Evolutionary conservation across 2,888 invertebrate species (phyloP).

Genomic region (Priocnemis perturbator): DNA sequence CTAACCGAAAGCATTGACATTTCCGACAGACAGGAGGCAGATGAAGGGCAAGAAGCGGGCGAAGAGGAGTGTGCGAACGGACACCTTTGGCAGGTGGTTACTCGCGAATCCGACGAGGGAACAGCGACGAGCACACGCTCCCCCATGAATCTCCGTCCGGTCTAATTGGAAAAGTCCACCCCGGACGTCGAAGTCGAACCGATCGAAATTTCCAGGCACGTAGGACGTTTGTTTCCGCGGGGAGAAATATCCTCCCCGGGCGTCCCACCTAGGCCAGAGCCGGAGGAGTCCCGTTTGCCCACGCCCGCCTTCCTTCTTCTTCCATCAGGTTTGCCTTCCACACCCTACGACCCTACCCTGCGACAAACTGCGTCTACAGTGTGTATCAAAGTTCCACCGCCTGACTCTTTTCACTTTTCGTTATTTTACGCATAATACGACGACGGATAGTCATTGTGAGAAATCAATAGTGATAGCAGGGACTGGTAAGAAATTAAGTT

Average conservation of each 20-base stretch:
- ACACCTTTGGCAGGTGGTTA: constrained; percentile 5
- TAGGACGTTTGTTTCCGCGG: constrained; percentile 57
- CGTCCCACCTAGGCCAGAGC: not conserved
- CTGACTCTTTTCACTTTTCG: too few relatives aligned
- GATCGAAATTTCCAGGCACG: constrained; percentile 58
- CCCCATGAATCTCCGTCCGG: constrained; percentile 59
- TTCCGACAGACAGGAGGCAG: too few relatives aligned
- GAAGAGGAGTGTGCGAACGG: constrained; percentile 1
- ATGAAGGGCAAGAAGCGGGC: constrained; percentile 24
- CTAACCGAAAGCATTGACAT: too few relatives aligned
- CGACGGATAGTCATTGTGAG: too few relatives aligned
- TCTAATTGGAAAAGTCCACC: constrained; percentile 65
- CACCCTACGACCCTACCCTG: too few relatives aligned
- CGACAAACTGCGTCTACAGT: too few relatives aligned
- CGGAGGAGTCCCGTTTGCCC: not conserved
- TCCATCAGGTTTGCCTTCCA: not conserved
- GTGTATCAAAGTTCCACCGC: too few relatives aligned
- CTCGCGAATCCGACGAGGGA: constrained; percentile 14
- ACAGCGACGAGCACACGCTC: constrained; percentile 18
- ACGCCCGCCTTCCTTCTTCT: constrained; percentile 1
- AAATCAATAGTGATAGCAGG: too few relatives aligned
- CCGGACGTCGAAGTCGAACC: constrained; percentile 28
- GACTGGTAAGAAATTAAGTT: too few relatives aligned
- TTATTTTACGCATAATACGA: too few relatives aligned
- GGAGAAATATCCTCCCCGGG: constrained; percentile 50